phyloP scores from a whole-genome alignment of 2,888 invertebrate species.

The Agrochola macilenta region DNA sequence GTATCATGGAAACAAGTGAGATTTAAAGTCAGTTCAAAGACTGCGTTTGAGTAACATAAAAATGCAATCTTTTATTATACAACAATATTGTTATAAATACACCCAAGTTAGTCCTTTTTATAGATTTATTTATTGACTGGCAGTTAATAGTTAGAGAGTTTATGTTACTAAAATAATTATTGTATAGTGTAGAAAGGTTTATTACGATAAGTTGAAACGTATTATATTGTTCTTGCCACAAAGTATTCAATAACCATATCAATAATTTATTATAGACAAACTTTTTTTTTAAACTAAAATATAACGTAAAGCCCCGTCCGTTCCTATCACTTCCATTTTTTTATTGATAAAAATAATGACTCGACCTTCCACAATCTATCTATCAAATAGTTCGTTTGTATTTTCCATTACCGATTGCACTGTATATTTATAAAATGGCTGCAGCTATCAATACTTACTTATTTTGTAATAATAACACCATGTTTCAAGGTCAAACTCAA shows the following conservation, averaged over 20 bases:
- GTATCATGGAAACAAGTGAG: background rate
- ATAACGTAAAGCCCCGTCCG: background rate
- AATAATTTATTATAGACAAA: conserved; percentile 2
- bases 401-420: background rate
- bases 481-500: no score
- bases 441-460: background rate
- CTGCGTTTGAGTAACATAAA: background rate
- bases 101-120: background rate
- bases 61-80: background rate
- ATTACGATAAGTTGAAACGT: conserved; percentile 13
- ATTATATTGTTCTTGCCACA: conserved; percentile 52
- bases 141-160: background rate
- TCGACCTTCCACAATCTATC: background rate
- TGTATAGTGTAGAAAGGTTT: background rate
- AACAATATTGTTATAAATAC: background rate
- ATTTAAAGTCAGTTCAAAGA: conserved; percentile 5
- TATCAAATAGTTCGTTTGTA: conserved; percentile 5
- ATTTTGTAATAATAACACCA: background rate
- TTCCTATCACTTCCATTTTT: background rate
- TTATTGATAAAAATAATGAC: conserved; percentile 26
- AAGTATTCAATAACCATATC: conserved; percentile 8
- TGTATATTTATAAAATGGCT: background rate
- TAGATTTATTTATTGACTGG: conserved; percentile 14
- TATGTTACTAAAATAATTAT: background rate
- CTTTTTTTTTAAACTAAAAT: background rate